These are phyloP conservation scores for Dascyllus trimaculatus DNA, from an alignment of 2,113 vertebrate species.

Conservation along the genomic window DNA sequence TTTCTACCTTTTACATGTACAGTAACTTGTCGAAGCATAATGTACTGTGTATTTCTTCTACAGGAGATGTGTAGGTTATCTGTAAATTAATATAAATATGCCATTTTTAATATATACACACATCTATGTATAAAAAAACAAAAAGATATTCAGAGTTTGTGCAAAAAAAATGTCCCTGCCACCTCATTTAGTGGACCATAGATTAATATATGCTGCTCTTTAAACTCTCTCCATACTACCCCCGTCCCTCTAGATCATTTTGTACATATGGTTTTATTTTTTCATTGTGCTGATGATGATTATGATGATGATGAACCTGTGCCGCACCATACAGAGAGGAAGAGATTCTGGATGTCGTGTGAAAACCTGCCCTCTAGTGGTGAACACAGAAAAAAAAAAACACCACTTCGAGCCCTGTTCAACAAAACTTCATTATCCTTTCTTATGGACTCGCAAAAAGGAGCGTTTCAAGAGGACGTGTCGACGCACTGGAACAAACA, in stretches of 20 bases:
- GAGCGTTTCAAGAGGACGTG: constrained; percentile 23
- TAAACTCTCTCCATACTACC: constrained; percentile 78
- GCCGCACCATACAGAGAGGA: constrained; percentile 78
- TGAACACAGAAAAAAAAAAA: constrained; percentile 5
- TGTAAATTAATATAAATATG: constrained; percentile 99
- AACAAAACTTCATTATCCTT: constrained; percentile 33
- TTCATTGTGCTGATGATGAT: constrained; percentile 87
- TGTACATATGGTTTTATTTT: constrained; percentile 84
- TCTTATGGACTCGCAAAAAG: constrained; percentile 25
- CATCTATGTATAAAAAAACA: constrained; percentile 84
- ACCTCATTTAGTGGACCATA: constrained; percentile 87
- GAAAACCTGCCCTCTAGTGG: constrained; percentile 70
- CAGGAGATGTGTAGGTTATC: constrained; percentile 85
- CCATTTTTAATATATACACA: constrained; percentile 84
- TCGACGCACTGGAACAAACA: constrained; percentile 82
- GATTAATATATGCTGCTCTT: constrained; percentile 90
- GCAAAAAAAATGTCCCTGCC: constrained; percentile 83
- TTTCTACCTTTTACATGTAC: constrained; percentile 93
- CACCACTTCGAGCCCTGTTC: constrained; percentile 28
- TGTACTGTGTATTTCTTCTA: constrained; percentile 94
- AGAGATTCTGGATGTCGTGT: constrained; percentile 49
- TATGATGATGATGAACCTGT: constrained; percentile 80
- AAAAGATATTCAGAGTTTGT: constrained; percentile 90
- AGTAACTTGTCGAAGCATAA: constrained; percentile 90
- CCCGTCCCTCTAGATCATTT: constrained; percentile 85